These are phyloP conservation scores for Bambusicola thoracicus DNA, from an alignment of 2,113 vertebrate species.

Conservation along the genomic window DNA sequence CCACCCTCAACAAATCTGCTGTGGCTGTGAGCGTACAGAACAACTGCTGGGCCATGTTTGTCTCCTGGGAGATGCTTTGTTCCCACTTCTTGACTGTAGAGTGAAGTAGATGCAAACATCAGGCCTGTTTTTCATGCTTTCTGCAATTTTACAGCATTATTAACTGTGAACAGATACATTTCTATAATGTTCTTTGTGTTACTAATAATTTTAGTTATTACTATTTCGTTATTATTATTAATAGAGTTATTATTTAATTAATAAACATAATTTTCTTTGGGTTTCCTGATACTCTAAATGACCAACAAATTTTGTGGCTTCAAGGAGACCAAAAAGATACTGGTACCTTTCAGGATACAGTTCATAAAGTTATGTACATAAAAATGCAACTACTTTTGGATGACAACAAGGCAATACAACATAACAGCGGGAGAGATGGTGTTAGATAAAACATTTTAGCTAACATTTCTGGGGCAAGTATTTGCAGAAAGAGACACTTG, in stretches of 20 bases:
- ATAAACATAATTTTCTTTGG: background rate
- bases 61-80: background rate
- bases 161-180: background rate
- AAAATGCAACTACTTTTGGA: constrained; percentile 31
- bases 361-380: background rate
- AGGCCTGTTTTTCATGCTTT: background rate
- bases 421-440: background rate
- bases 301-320: background rate
- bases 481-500: constrained; percentile 13
- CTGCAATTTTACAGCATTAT: background rate
- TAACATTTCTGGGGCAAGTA: constrained; percentile 61
- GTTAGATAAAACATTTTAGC: constrained; percentile 46
- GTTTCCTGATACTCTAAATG: background rate
- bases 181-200: background rate
- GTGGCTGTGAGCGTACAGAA: background rate
- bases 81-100: background rate
- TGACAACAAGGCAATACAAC: constrained; percentile 8
- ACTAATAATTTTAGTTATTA: background rate
- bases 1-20: background rate
- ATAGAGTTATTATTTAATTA: too few relatives aligned
- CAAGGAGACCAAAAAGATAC: background rate
- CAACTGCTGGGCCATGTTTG: background rate
- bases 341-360: background rate
- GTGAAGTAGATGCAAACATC: background rate
- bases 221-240: too few relatives aligned